Evolutionary conservation across 2,888 invertebrate genomes (phyloP), one percentile per base, ranked within the genome.

Genomic region (Erebia palarica): DNA sequence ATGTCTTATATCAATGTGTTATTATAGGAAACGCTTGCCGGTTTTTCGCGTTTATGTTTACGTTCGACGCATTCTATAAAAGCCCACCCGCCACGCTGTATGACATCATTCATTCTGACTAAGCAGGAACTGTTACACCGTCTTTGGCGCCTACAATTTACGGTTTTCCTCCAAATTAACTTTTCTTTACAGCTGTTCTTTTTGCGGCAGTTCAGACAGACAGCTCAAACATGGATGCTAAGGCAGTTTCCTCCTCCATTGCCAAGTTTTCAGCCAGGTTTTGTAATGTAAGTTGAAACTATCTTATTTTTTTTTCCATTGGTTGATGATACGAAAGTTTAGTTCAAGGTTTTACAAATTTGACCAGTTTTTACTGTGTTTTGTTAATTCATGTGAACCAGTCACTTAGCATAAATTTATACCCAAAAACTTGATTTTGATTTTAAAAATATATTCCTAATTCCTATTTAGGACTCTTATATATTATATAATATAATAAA

Each of bases 181-280:
- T 14, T 60, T 60, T 51, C 18, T 49, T 63, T 63, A n/a, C 47
- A 63, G 59, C 71, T 69, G 74, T 61, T 69, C 36, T 78, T 65
- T 60, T 71, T 51, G 66, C 71, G 58, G 58, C 65, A 65, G 27
- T 70, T 63, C 65, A 70, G 55, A 60, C 73, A 27, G 68, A 74
- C 13, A 53, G 73, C 13, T 42, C 79, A 76, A 85, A 80, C 61
- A 91, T 93, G 89, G 87, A 91, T 77, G 76, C 86, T 53, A 88
- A 88, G 79, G 80, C 83, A 27, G 75, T 92, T n/a, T 85, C 90
- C 65, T 81, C 86, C 47, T 82, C 87, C 49, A 86, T 93, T 71
- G 86, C 89, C 14, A 82, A 84, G 69, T 93, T 93, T 79, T 90
- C 93, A 18, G 89, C 91, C 0, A 89, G 89, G 75, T 92, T 94